Evolutionary conservation across 2,797 vertebrate genomes (phyloP).

Genomic region (Microcaecilia unicolor): DNA sequence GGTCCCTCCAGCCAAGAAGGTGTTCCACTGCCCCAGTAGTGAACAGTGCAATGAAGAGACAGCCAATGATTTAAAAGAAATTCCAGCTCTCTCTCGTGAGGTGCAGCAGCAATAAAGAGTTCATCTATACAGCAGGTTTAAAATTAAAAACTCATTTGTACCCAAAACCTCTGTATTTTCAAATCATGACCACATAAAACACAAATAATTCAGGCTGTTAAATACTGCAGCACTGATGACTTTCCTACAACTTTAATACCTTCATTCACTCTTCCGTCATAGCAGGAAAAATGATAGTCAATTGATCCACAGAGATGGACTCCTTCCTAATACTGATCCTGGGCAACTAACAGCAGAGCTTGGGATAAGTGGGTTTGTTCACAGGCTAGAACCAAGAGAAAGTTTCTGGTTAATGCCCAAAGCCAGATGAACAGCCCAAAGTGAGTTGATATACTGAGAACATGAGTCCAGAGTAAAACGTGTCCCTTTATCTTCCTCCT

Average conservation of each 20-base stretch:
- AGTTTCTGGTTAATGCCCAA: too few species aligned
- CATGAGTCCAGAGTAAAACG: too few species aligned
- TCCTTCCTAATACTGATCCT: conserved; percentile 16
- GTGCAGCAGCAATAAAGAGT: too few species aligned
- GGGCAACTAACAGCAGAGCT: conserved; percentile 1
- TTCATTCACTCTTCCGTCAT: conserved; percentile 24
- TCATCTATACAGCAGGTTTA: too few species aligned
- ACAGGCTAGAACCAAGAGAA: neutral
- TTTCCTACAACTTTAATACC: conserved; percentile 21
- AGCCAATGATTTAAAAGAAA: too few species aligned
- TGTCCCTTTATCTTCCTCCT: too few species aligned
- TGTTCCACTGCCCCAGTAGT: too few species aligned
- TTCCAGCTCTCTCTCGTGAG: too few species aligned
- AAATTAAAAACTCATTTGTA: accelerated
- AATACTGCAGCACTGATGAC: neutral
- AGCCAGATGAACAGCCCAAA: too few species aligned
- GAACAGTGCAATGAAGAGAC: too few species aligned
- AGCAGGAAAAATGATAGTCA: conserved; percentile 32
- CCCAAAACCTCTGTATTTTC: accelerated
- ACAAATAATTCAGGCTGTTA: conserved; percentile 38
- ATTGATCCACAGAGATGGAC: conserved; percentile 10
- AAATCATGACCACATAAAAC: neutral
- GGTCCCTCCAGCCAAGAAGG: too few species aligned
- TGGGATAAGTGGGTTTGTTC: conserved; percentile 7
- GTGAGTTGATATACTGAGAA: too few species aligned